phyloP scores from a whole-genome alignment of 2,888 invertebrate species.

The Eilema griseolum region DNA sequence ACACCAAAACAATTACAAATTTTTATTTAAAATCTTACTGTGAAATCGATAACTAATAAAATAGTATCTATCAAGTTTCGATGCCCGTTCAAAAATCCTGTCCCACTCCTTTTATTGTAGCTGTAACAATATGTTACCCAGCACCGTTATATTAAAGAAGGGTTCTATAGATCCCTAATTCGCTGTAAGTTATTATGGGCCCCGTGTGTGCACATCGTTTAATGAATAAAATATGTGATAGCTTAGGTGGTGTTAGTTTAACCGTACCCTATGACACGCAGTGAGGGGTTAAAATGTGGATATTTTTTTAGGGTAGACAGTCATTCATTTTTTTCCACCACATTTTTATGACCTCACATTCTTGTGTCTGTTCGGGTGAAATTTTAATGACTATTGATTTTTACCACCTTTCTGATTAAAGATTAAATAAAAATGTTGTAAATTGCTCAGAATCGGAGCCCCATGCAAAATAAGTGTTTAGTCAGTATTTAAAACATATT shows the following conservation, averaged over 20 bases:
- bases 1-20: not conserved
- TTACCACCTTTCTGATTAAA: not conserved
- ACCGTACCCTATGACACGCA: conserved; percentile 50
- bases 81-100: not conserved
- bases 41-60: conserved; percentile 13
- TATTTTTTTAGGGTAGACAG: conserved; percentile 34
- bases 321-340: conserved; percentile 24
- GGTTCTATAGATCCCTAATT: conserved; percentile 63
- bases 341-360: conserved; percentile 1
- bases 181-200: conserved; percentile 63
- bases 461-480: not conserved
- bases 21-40: not conserved
- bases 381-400: not conserved
- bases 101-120: not conserved
- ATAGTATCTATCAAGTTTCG: not conserved
- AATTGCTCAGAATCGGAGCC: not conserved
- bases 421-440: not conserved
- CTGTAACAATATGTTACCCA: conserved; percentile 12
- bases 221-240: conserved; percentile 79
- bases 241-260: conserved; percentile 59
- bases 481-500: not conserved
- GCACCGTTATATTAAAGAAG: conserved; percentile 48
- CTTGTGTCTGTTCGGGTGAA: not conserved
- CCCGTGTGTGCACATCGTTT: conserved; percentile 67
- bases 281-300: conserved; percentile 71